A percentile compares a stretch with the other conserved stretches of the same genome.
phyloP scores from a whole-genome alignment of 2,797 vertebrate genomes.

The Ficedula albicollis region DNA sequence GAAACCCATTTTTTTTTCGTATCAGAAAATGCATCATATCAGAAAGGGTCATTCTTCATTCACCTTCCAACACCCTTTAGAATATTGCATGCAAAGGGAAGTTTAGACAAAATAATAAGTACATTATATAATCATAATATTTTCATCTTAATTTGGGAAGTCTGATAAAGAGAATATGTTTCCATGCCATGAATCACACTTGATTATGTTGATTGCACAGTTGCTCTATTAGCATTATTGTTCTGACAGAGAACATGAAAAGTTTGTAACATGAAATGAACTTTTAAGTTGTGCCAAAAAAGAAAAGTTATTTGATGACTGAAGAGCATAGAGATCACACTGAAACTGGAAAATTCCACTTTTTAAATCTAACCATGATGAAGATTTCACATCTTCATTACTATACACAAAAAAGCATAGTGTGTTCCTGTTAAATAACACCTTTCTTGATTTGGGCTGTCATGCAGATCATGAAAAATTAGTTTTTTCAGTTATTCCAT shows the following conservation, averaged over 20 bases:
- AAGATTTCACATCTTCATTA: not conserved
- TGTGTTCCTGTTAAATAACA: not conserved
- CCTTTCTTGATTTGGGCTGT: not conserved
- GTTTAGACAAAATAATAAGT: not conserved
- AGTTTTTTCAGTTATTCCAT: not conserved
- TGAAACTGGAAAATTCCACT: not conserved
- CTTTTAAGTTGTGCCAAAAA: not conserved
- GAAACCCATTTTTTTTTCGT: not conserved
- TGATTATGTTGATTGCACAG: conserved; percentile 7
- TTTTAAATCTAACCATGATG: not conserved
- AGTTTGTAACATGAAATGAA: not conserved
- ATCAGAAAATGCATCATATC: not conserved
- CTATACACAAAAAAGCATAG: not conserved
- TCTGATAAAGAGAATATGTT: conserved; percentile 5
- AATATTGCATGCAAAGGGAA: not conserved
- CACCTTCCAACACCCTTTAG: not conserved
- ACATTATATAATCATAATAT: not conserved
- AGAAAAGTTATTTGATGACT: not conserved
- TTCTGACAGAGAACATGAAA: not conserved
- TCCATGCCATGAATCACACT: not conserved
- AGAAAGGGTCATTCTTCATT: not conserved
- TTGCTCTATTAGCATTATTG: not conserved
- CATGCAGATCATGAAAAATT: not conserved
- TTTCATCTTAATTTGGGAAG: conserved; percentile 10
- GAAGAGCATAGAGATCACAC: not conserved